These are phyloP conservation scores for Drosophila macrospina DNA, from an alignment of 2,888 invertebrate species.

Conservation along the genomic window DNA sequence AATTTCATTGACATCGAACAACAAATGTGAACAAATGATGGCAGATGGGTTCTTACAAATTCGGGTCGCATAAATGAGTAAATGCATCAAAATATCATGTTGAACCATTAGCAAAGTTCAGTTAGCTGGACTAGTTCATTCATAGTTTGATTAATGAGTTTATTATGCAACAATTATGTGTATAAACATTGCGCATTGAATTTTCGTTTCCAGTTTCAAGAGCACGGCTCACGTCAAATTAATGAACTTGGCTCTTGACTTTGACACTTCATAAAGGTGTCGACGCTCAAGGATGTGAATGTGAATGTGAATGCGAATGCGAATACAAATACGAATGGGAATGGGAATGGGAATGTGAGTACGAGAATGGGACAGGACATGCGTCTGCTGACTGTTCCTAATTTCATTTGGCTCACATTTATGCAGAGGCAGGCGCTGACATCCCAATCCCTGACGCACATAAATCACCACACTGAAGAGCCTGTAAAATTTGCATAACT, in stretches of 20 bases:
- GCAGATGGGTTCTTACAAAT: constrained; percentile 53
- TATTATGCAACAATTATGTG: constrained; percentile 82
- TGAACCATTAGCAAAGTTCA: constrained; percentile 64
- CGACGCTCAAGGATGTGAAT: constrained; percentile 56
- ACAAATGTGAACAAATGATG: constrained; percentile 61
- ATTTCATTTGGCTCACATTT: constrained; percentile 76
- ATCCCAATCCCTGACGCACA: constrained; percentile 55
- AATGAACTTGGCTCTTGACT: constrained; percentile 77
- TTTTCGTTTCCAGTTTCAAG: constrained; percentile 68
- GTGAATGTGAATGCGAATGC: constrained; percentile 20
- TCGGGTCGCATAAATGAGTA: not conserved
- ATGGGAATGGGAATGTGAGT: constrained; percentile 22
- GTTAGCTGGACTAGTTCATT: constrained; percentile 45
- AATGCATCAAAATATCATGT: constrained; percentile 64
- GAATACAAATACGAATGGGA: constrained; percentile 24
- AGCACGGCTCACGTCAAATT: constrained; percentile 76
- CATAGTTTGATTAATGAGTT: constrained; percentile 76
- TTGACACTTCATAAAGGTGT: constrained; percentile 82
- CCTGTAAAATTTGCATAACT: constrained; percentile 69
- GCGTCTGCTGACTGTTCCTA: constrained; percentile 51
- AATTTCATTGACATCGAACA: constrained; percentile 9
- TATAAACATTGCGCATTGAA: constrained; percentile 63
- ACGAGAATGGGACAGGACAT: constrained; percentile 26
- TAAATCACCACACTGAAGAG: constrained; percentile 70
- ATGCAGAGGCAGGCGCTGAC: constrained; percentile 69